phyloP scores from a whole-genome alignment of 2,888 invertebrate genomes.

The Criorhina ranunculi region DNA sequence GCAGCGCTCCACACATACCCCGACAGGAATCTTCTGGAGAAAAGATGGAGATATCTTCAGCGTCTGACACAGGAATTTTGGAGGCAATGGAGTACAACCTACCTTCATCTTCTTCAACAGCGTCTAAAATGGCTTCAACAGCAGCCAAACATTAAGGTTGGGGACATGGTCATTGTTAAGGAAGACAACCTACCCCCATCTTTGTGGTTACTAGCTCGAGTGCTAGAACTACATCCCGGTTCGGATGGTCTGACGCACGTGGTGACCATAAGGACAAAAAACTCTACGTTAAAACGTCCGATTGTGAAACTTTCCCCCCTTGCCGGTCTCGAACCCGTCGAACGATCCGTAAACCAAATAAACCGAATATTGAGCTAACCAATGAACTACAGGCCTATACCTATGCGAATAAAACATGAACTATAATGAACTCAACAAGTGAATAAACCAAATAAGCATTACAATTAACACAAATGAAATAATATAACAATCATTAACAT shows the following conservation, averaged over 20 bases:
- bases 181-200: constrained; percentile 11
- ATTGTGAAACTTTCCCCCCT: constrained; percentile 14
- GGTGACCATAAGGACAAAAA: constrained; percentile 9
- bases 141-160: background rate
- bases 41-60: background rate
- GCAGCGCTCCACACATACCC: background rate
- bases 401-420: too few species aligned
- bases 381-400: too few species aligned
- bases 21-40: too few species aligned
- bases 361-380: too few species aligned
- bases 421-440: too few species aligned
- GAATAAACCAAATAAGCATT: too few species aligned
- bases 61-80: background rate
- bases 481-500: too few species aligned
- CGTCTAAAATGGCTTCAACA: background rate
- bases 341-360: too few species aligned
- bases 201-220: constrained; percentile 6
- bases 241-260: constrained; percentile 16
- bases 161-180: too few species aligned
- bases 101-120: background rate
- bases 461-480: too few species aligned
- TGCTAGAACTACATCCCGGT: constrained; percentile 18
- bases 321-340: constrained; percentile 12
- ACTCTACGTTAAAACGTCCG: constrained; percentile 1
- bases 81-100: background rate